A percentile compares a stretch with the other conserved stretches of the same genome.
Conservation (phyloP, 2,113 vertebrate species). For the Pristiophorus japonicus region DNA sequence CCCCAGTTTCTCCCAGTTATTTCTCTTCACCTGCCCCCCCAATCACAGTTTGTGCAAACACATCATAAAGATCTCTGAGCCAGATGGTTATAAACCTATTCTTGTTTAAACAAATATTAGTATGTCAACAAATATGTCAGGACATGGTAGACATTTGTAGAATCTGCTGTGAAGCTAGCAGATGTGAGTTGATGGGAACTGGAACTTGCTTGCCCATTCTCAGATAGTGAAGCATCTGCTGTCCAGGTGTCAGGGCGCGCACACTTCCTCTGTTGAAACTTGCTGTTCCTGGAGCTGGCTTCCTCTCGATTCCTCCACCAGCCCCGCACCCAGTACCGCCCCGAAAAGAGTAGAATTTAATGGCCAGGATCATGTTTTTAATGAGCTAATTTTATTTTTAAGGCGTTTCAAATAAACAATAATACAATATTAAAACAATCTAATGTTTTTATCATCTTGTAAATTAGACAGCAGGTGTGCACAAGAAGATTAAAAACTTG, state of each 20-base stretch:
- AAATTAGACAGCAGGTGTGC: neutral
- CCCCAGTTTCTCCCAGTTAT: neutral
- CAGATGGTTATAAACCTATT: constrained; percentile 3
- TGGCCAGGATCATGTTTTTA: neutral
- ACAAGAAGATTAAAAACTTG: neutral
- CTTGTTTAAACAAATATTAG: neutral
- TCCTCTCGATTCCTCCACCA: neutral
- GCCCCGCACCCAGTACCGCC: neutral
- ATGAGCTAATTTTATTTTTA: neutral
- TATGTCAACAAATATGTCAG: neutral
- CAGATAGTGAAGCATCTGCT: neutral
- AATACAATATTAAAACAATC: neutral
- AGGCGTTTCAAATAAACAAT: neutral
- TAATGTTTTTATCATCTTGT: neutral
- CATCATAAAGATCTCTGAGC: neutral
- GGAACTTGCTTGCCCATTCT: neutral
- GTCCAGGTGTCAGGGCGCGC: neutral
- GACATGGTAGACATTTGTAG: neutral
- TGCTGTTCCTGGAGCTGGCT: neutral
- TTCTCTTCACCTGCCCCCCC: too few relatives aligned
- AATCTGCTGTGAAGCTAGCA: neutral
- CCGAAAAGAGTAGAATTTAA: neutral
- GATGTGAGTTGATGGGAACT: neutral
- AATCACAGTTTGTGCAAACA: neutral
- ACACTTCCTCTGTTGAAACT: neutral